phyloP scores from a whole-genome alignment of 2,113 vertebrate species.

The Brachypodius melanocephalos region DNA sequence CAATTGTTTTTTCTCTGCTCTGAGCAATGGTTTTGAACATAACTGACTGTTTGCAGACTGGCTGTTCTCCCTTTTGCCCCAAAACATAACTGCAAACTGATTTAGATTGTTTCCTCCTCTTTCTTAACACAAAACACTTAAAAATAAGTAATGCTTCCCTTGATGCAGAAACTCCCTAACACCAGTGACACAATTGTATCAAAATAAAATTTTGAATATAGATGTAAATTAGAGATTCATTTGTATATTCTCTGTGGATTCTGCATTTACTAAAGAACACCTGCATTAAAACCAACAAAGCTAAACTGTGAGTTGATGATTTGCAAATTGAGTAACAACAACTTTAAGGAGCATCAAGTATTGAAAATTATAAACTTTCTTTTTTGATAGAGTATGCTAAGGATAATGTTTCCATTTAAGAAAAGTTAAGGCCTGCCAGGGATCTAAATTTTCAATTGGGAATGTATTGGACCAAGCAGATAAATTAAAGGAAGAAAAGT shows the following conservation, averaged over 20 bases:
- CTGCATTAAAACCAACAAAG: neutral
- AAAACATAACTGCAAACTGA: slow-evolving; percentile 44
- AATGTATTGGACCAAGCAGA: neutral
- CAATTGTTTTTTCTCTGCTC: slow-evolving; percentile 71
- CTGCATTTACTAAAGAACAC: neutral
- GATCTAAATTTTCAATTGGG: neutral
- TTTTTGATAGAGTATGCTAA: neutral
- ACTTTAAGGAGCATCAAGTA: neutral
- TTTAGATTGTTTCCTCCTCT: neutral
- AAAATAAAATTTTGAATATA: neutral
- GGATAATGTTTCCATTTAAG: neutral
- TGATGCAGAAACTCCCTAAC: neutral
- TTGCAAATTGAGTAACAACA: neutral
- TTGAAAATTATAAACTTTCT: neutral
- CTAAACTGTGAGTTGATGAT: neutral
- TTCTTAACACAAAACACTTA: neutral
- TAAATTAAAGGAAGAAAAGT: neutral
- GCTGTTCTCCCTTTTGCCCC: slow-evolving; percentile 6
- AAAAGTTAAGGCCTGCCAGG: neutral
- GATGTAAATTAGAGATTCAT: neutral
- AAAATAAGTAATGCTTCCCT: neutral
- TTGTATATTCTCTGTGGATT: neutral
- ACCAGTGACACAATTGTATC: neutral
- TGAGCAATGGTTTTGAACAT: slow-evolving; percentile 63
- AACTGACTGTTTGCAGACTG: slow-evolving; percentile 55